Evolutionary conservation across 2,888 invertebrate species (phyloP), one percentile per base, ranked within the genome.

Genomic region (Cylindroiulus punctatus): DNA sequence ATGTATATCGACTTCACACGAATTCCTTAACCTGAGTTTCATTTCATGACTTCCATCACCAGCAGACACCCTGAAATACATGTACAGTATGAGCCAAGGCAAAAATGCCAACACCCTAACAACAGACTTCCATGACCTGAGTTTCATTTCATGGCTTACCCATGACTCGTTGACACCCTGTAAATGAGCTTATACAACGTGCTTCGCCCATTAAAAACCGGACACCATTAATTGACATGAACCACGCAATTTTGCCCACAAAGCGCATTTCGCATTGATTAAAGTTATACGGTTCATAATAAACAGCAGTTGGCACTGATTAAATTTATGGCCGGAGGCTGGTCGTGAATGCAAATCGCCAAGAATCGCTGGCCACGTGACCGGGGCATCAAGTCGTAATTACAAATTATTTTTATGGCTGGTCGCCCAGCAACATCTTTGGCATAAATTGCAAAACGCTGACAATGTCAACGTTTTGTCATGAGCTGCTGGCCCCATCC

Each of bases 361-460:
- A n/a, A n/a, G n/a, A n/a, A n/a, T 8, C 57, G n/a, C n/a, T 26
- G n/a, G n/a, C 57, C 57, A 26, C 57, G n/a, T 22, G 57, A 65
- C 57, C 57, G 4, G 57, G 32, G 82, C 82, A n/a, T 36, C 17
- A 32, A 40, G 30, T 40, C 82, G 19, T 82, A 40, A 82, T 82
- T 42, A 36, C 82, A 32, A 32, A 82, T 42, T 32, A 40, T 82
- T 82, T 42, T 82, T 82, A 42, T 42, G 7, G 36, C 36, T 82
- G 22, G 82, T 82, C n/a, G 42, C 32, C 40, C 42, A 30, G 8
- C 19, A 82, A n/a, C n/a, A 30, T 36, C 42, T 32, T 82, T 30
- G n/a, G 32, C 36, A 36, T 42, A 82, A 82, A 82, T 82, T 32
- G 82, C 42, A 19, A 82, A 82, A 12, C 0, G 82, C n/a, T 17